A percentile compares a stretch with the other conserved stretches of the same genome.
phyloP scores from a whole-genome alignment of 2,888 invertebrate species.

The Cryptus armator region DNA sequence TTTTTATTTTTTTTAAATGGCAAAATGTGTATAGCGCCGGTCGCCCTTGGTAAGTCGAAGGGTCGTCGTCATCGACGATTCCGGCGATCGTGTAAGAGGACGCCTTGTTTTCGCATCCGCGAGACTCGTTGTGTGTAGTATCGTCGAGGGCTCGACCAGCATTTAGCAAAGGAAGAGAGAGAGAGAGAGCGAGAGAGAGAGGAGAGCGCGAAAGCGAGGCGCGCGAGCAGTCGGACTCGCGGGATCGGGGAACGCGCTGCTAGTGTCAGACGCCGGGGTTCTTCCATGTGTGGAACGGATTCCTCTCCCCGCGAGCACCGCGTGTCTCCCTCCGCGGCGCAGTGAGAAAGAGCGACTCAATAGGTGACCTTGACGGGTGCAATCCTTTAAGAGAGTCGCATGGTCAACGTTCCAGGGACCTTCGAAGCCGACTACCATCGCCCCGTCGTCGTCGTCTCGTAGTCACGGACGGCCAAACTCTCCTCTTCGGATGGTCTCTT shows the following conservation, averaged over 20 bases:
- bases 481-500: slow-evolving; percentile 49
- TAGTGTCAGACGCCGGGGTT: slow-evolving; percentile 31
- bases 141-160: slow-evolving; percentile 51
- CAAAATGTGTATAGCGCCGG: neutral
- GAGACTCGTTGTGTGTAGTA: slow-evolving; percentile 33
- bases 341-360: slow-evolving; percentile 61
- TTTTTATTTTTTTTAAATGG: too few species aligned
- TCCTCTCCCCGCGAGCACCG: slow-evolving; percentile 52
- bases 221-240: slow-evolving; percentile 29
- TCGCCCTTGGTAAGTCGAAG: slow-evolving; percentile 60
- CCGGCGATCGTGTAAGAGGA: slow-evolving; percentile 60
- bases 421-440: slow-evolving; percentile 73
- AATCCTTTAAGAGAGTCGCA: slow-evolving; percentile 81
- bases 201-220: slow-evolving; percentile 18
- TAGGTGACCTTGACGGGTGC: slow-evolving; percentile 80
- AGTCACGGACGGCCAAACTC: slow-evolving; percentile 81
- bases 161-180: slow-evolving; percentile 44
- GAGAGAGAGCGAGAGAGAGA: too few species aligned
- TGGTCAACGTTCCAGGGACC: slow-evolving; percentile 84
- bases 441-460: slow-evolving; percentile 56
- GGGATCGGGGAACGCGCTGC: neutral
- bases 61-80: slow-evolving; percentile 66
- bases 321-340: slow-evolving; percentile 52
- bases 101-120: slow-evolving; percentile 62
- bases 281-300: slow-evolving; percentile 45